Evolutionary conservation across 2,113 vertebrate genomes (phyloP).

Genomic region (Oryzias melastigma): DNA sequence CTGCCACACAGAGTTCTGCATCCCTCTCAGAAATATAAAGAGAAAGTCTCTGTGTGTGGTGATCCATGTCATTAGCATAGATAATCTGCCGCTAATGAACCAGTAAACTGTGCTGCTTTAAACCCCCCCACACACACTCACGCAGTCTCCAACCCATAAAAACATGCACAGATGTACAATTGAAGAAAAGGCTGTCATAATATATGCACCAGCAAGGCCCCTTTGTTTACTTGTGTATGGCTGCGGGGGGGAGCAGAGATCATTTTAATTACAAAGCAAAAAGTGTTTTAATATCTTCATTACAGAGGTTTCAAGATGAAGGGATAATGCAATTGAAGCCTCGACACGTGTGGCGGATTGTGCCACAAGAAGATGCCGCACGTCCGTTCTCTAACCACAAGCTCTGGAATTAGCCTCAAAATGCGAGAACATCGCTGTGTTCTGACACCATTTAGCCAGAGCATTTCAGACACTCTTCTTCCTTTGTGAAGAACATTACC

Average conservation of each 20-base stretch:
- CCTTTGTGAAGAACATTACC: constrained; percentile 29
- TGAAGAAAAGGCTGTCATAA: constrained; percentile 65
- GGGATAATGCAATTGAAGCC: constrained; percentile 27
- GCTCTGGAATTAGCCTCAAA: constrained; percentile 5
- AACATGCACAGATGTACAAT: constrained; percentile 48
- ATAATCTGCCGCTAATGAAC: constrained; percentile 80
- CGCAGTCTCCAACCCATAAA: constrained; percentile 21
- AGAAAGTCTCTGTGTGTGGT: constrained; percentile 63
- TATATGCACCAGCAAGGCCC: constrained; percentile 60
- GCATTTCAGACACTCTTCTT: constrained; percentile 25
- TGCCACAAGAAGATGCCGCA: constrained; percentile 9
- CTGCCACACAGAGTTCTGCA: constrained; percentile 19
- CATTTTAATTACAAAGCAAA: constrained; percentile 74
- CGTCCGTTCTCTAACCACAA: constrained; percentile 15
- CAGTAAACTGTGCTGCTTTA: constrained; percentile 69
- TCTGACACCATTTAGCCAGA: constrained; percentile 22
- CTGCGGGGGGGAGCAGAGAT: constrained; percentile 63
- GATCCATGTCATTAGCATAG: constrained; percentile 78
- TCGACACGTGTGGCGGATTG: constrained; percentile 34
- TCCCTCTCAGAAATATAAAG: constrained; percentile 68
- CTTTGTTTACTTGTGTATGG: constrained; percentile 73
- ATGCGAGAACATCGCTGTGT: neutral
- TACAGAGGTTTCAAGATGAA: constrained; percentile 52
- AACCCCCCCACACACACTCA: constrained; percentile 41
- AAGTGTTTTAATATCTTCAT: constrained; percentile 72